A percentile compares a stretch with the other conserved stretches of the same genome.
phyloP scores from a whole-genome alignment of 2,888 invertebrate genomes.

The Heliconius hortense region DNA sequence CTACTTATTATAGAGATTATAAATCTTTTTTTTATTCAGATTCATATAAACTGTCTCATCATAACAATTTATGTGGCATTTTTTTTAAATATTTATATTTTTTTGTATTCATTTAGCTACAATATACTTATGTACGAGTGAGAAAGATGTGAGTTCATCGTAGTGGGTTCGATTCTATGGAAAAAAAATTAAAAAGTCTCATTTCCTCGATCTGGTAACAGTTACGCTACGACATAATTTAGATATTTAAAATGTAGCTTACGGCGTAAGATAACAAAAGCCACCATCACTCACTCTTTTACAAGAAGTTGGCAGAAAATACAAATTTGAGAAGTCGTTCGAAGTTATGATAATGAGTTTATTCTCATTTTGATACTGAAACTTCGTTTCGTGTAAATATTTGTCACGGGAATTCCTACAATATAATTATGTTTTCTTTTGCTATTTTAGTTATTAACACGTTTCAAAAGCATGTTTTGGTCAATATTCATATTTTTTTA shows the following conservation, averaged over 20 bases:
- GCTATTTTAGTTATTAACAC: background rate
- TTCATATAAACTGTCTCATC: background rate
- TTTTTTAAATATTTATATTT: too few relatives aligned
- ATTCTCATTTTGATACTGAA: conserved; percentile 43
- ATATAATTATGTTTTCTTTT: conserved; percentile 34
- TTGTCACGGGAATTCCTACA: conserved; percentile 36
- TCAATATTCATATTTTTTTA: background rate
- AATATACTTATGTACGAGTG: too few relatives aligned
- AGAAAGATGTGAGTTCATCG: too few relatives aligned
- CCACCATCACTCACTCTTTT: background rate
- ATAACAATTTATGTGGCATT: background rate
- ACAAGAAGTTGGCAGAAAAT: conserved; percentile 28
- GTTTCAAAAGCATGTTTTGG: background rate
- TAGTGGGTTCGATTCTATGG: too few relatives aligned
- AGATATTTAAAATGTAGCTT: background rate
- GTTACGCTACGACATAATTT: too few relatives aligned
- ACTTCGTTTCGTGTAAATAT: conserved; percentile 41
- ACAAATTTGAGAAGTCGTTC: conserved; percentile 39
- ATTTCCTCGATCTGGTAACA: too few relatives aligned
- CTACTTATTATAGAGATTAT: background rate
- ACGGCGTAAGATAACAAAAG: conserved; percentile 11
- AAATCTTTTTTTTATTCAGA: conserved; percentile 17
- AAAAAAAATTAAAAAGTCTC: too few relatives aligned
- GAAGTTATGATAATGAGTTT: conserved; percentile 45
- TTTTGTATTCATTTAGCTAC: too few relatives aligned